Base-by-base conservation (phyloP, 2,113 vertebrate genomes). In the Monarcha castaneiventris region DNA sequence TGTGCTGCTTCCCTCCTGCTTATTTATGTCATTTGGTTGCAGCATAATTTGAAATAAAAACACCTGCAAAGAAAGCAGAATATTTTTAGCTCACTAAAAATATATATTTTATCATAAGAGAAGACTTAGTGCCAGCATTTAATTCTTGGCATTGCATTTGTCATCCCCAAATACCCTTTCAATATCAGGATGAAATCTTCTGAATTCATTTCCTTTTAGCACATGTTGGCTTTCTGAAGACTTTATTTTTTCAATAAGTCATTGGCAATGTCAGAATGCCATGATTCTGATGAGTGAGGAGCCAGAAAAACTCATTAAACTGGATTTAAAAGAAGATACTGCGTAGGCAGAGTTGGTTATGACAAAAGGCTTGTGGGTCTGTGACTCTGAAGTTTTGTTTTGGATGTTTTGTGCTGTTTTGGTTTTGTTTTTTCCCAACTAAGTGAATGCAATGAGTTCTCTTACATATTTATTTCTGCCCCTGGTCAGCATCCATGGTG, bases 71-170 rank as follows among this genome's bases (percentile, higher is more conserved):
- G 80, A 95, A 94, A 88, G 27, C 20, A 84, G 75, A 84, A 23
- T 89, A 89, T 90, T 94, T 95, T 96, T 95, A 96, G 61, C 79
- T 93, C 83, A 81, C 79, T 94, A 84, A 92, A 95, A 93, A 78
- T 62, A 79, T 54, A 26, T 92, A 39, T 96, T 93, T 96, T 92
- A 76, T 95, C 69, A 54, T 79, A 86, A 81, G 56, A 78, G 79
- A 84, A 93, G 49, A 75, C 83, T 58, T 86, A 84, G 80, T 58
- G 77, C 56, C 49, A 90, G 69, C 69, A 87, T 79, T 96, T 96
- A 89, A 48, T 92, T 92, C 86, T 84, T 84, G 76, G 66, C 76
- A 76, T 79, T 92, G 69, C 62, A 73, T 93, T 93, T 96, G 64
- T 82, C 83, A 78, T 94, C 43, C 44, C 16, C 54, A 82, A 89